Base-by-base conservation (phyloP, 2,113 vertebrate genomes). In the Quiscalus mexicanus region DNA sequence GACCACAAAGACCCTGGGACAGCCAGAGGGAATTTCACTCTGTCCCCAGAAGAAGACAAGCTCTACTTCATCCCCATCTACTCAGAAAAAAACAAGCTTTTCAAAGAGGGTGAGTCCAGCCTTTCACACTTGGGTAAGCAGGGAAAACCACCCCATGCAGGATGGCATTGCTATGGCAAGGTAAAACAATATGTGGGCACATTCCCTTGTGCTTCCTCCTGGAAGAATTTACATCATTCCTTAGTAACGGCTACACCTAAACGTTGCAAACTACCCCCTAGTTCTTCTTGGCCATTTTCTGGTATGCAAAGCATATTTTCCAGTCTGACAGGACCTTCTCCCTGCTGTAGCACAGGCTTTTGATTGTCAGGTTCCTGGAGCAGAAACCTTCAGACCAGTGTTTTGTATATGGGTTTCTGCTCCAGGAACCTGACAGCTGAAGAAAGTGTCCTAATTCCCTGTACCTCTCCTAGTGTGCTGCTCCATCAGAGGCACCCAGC, bases 151-250 rank as follows among this genome's bases (percentile, higher is more conserved):
- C 42, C 15, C 41, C 13, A 5, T 21, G 31, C 27, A 80, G 23
- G 24, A 55, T 49, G 35, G 17, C 44, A 65, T 12, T 47, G 13
- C 64, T 62, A 39, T 4, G 4, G 27, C 33, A 74, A 77, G 8
- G 30, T 47, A 87, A 87, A 90, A 22, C 62, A 75, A 4, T 14
- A 58, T 71, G 23, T 35, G 64, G 45, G 68, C 60, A 95, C 2
- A 1, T 83, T 88, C 47, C 31, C 15, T 2, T 0, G 5, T 55
- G 47, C 76, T 96, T 91, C 78, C 71, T 92, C 55, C 60, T 92
- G 60, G 63, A 91, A 91, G 63, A 62, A 88, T 95, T 96, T 94
- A 55, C 92, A 90, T 94, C 55, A 52, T 70, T 91, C 75, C 63
- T 86, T 49, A 90, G 47, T 63, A 85, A 64, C 42, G 3, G 45